phyloP scores from a whole-genome alignment of 1,140 invertebrate genomes.

The Euura lappo region DNA sequence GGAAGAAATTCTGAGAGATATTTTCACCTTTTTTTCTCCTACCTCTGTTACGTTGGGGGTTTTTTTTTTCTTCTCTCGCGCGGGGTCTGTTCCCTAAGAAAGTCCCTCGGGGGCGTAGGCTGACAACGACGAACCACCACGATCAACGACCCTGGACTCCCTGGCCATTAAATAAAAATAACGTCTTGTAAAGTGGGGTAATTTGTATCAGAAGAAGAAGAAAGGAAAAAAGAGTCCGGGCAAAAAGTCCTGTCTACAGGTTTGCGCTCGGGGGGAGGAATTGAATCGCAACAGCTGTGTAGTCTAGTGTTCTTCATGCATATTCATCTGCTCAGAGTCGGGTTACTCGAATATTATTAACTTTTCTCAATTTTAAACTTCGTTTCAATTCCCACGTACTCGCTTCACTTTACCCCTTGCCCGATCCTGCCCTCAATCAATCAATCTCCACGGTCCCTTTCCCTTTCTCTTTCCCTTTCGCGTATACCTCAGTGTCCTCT shows the following conservation, averaged over 20 bases:
- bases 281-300: neutral
- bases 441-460: neutral
- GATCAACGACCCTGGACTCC: neutral
- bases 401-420: too few relatives aligned
- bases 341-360: neutral
- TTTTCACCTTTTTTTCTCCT: too few relatives aligned
- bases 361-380: too few relatives aligned
- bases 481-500: neutral
- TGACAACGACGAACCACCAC: neutral
- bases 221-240: neutral
- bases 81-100: neutral
- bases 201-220: neutral
- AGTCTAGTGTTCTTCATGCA: neutral
- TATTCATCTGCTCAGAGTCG: neutral
- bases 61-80: too few relatives aligned
- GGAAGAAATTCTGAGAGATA: too few relatives aligned
- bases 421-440: neutral
- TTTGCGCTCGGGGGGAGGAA: neutral
- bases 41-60: too few relatives aligned
- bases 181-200: neutral
- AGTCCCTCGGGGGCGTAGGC: neutral
- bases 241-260: too few relatives aligned
- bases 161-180: conserved; percentile 5
- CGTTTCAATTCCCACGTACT: too few relatives aligned
- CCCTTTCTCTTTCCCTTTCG: too few relatives aligned